Base-by-base conservation (phyloP, 1,140 invertebrate species). In the Stenopsyche tienmushanensis region DNA sequence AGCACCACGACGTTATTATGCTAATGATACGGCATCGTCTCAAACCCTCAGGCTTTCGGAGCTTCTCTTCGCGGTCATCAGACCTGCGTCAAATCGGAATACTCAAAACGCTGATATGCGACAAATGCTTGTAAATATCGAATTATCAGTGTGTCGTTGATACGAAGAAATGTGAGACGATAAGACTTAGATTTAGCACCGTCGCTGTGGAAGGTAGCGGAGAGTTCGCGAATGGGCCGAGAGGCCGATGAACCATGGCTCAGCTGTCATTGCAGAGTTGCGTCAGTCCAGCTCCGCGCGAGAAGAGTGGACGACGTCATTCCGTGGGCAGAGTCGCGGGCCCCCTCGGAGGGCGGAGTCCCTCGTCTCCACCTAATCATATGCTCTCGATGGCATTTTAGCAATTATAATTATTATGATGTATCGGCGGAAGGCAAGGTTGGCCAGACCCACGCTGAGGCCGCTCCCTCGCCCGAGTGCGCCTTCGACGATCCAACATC, bases 1-100 rank as follows among this genome's bases (percentile, higher is more conserved):
- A 21, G 57, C 58, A 44, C 52, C 67, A 65, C 62, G 67, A 49
- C 58, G 52, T 69, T 65, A 69, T 69, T 69, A 69, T 69, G 67
- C 52, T 65, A 69, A 69, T 65, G 63, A 60, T 62, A 60, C 54
- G 66, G 63, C 62, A 57, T 57, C 62, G 62, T 65, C 58, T 62
- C 42, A 39, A 26, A 55, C 60, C 44, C 42, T 20, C 39, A 44
- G 57, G 58, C 34, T n/a, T 20, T 34, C 18, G 26, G 13, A 29
- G n/a, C 15, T n/a, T 50, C 21, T 50, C 21, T 34, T 42, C 29
- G 50, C 23, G 23, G 21, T 17, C 41, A 15, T 23, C 47, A 49
- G 15, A 49, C 47, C 47, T 17, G 21, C 47, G 53, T 57, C 52
- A 57, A 39, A 25, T 39, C 25, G 47, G 8, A 62, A 34, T 21